Evolutionary conservation across 2,888 invertebrate genomes (phyloP), one percentile per base, ranked within the genome.

Genomic region (Elmis aenea): DNA sequence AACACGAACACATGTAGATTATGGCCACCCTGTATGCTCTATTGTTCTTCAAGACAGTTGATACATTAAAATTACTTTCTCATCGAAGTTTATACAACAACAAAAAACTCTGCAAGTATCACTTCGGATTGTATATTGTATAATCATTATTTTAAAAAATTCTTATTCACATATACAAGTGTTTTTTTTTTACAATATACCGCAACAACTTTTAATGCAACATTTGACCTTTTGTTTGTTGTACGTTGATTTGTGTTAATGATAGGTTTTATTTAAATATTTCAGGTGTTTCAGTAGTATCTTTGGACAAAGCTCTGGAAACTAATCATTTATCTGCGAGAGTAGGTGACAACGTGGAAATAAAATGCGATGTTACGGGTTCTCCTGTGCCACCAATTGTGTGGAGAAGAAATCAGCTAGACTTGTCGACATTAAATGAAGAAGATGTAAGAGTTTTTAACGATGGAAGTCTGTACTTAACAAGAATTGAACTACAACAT

Each of bases 341-440:
- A 28, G 81, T 83, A 10, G 83, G 82, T 14, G 84, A 84, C 64
- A 85, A 84, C 60, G 79, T 85, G 31, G 84, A 85, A 64, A 79
- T 85, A 51, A 83, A 82, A 61, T 85, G 85, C 62, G 84, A 84
- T 63, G 81, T 85, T 28, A 78, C 77, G 13, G 82, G 81, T 9
- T 78, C 78, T 11, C 82, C 83, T 8, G 75, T 79, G 4, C 79
- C 81, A 2, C 79, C 81, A 9, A 76, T 85, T 32, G 75, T 84
- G 26, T 85, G 85, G 85, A 71, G 77, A 42, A 71, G 84, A 41
- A 77, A 83, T 61, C 75, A 75, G 14, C 72, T 78, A 18, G 80
- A 82, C 61, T 66, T 83, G 38, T 72, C 78, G 36, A 68, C 74
- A 8, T 62, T 80, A 12, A 73, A 74, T 52, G 76, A 77, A 42